phyloP scores from a whole-genome alignment of 2,888 invertebrate species.

The Podotricha telesiphe region DNA sequence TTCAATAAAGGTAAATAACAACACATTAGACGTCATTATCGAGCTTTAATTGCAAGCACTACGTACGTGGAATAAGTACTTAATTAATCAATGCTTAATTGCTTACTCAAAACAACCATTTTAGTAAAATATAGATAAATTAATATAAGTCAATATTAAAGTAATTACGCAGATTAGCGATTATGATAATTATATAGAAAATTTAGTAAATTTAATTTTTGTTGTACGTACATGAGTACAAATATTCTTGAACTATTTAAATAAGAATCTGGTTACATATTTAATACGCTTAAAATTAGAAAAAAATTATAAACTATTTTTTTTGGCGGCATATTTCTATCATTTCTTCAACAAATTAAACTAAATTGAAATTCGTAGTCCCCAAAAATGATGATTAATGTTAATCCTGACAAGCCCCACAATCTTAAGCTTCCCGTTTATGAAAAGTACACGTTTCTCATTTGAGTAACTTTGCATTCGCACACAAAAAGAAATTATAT shows the following conservation, averaged over 20 bases:
- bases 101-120: not conserved
- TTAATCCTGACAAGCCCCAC: conserved; percentile 11
- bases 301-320: not conserved
- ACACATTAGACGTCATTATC: conserved; percentile 11
- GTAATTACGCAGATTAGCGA: not conserved
- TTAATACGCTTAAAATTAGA: not conserved
- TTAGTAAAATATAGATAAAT: not conserved
- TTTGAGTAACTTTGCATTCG: conserved; percentile 14
- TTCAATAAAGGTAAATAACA: not conserved
- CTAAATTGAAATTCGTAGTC: conserved; percentile 17
- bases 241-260: too few relatives aligned
- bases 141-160: not conserved
- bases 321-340: not conserved
- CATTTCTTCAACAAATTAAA: conserved; percentile 16
- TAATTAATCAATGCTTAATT: conserved; percentile 10
- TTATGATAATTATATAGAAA: not conserved
- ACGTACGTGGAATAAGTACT: not conserved
- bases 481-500: conserved; percentile 13
- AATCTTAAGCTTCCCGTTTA: conserved; percentile 11
- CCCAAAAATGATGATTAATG: conserved; percentile 19
- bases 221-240: too few relatives aligned
- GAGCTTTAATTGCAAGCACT: conserved; percentile 6
- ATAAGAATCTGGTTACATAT: not conserved
- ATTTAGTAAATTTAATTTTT: not conserved
- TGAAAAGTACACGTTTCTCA: conserved; percentile 9